Base-by-base conservation (phyloP, 1,140 invertebrate genomes). In the Holcopasites calliopsidis region DNA sequence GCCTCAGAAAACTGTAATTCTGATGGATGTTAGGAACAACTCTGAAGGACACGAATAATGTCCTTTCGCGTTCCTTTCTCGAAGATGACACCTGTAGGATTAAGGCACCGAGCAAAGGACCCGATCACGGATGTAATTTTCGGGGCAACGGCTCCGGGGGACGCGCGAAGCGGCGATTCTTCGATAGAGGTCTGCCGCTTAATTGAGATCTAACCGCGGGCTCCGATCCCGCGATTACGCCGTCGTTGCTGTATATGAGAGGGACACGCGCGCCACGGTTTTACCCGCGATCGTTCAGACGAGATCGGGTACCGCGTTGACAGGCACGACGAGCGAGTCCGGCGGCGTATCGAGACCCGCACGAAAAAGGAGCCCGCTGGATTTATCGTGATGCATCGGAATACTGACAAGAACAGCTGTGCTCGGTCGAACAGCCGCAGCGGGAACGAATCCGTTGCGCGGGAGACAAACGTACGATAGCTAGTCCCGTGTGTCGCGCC, bases 321-420 rank as follows among this genome's bases (percentile, higher is more conserved):
- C 18, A 49, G 50, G 35, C 21, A 35, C 47, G 35, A 6, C 52
- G 49, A 62, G 7, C 61, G 54, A 16, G 26, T 8, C 28, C 18
- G 16, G 33, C 26, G 10, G 49, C 23, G 54, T 44, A 55, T 65
- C 73, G 68, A 38, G 26, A 61, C 50, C 23, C 55, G 70, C 54
- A 68, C 71, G 76, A 78, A 78, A 75, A 78, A 78, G 76, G 71
- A 75, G 73, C 62, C 52, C 38, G 71, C 5, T 42, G 47, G 76
- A 78, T 78, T 78, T 78, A 78, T 78, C 61, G 76, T 33, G 62
- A 40, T 35, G 75, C 58, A 72, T 71, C 75, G 66, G 26, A 47
- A 65, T 64, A 40, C 61, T 54, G 69, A 64, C 69, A 58, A 52
- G 76, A 77, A 77, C 60, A 73, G 57, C 50, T 71, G 66, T 71